Evolutionary conservation across 2,888 invertebrate species (phyloP).

Genomic region (Amblyteles armatorius): DNA sequence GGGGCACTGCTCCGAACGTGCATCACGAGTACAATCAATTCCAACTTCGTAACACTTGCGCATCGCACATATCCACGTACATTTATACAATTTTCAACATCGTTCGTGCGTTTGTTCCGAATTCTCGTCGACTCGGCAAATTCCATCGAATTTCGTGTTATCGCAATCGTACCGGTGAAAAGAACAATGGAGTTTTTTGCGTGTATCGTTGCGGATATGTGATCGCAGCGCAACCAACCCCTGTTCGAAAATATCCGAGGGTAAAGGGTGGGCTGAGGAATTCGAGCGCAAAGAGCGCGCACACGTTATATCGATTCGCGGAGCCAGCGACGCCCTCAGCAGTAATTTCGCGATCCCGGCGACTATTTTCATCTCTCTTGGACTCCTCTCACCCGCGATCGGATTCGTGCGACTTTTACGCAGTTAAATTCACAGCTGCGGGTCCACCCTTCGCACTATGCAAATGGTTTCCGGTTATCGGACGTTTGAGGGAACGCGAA

Average conservation of each 20-base stretch:
- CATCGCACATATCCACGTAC: constrained; percentile 40
- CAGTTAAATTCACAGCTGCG: constrained; percentile 48
- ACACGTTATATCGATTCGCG: constrained; percentile 71
- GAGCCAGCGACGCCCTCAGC: constrained; percentile 60
- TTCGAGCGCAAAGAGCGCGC: constrained; percentile 53
- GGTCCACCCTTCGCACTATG: constrained; percentile 4
- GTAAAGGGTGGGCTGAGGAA: background rate
- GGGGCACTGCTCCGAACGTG: constrained; percentile 64
- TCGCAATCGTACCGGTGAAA: background rate
- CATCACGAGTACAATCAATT: constrained; percentile 45
- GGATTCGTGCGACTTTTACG: constrained; percentile 48
- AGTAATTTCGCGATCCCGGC: constrained; percentile 62
- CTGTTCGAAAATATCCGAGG: constrained; percentile 12
- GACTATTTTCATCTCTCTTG: constrained; percentile 40
- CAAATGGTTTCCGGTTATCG: background rate
- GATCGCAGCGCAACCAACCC: background rate
- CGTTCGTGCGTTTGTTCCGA: background rate
- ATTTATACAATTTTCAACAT: constrained; percentile 24
- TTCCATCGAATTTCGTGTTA: background rate
- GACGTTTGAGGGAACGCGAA: background rate
- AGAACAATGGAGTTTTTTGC: background rate
- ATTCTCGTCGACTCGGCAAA: background rate
- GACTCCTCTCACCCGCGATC: constrained; percentile 42
- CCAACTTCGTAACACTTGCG: constrained; percentile 40
- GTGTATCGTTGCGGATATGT: constrained; percentile 1